Base-by-base conservation (phyloP, 2,888 invertebrate genomes). In the Stenchaetothrips biformis region DNA sequence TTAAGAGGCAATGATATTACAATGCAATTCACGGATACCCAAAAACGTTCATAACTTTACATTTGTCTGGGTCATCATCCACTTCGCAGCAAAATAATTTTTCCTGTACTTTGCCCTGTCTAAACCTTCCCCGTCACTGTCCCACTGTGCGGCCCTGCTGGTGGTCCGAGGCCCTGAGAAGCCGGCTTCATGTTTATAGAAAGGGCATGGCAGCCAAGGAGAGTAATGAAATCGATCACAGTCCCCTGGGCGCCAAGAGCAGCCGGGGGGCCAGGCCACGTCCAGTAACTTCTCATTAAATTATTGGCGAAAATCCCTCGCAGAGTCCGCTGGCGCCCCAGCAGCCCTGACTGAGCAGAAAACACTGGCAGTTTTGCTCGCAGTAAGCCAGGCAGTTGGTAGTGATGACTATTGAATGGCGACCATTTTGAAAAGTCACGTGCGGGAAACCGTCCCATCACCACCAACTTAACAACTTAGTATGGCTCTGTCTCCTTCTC, bases 151-250 rank as follows among this genome's bases (percentile, higher is more conserved):
- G 37, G 37, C 37, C 37, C 37, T 4, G 37, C 37, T 37, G 37
- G 37, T 37, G 37, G 37, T 37, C 37, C 37, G 37, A 1, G 37
- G 37, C 37, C 37, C 37, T 37, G 37, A 37, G 18, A 53, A 53
- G 53, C 13, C 53, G 53, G 53, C 53, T 37, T 37, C 37, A 37
- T 37, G 37, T 37, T 37, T 37, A 37, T 37, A 37, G 37, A 53
- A 53, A 53, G 53, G 53, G 16, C 53, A 18, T 13, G 13, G 53
- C 53, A 4, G 53, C 13, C 53, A 37, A 37, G 37, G 37, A 37
- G 25, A 21, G 67, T 74, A 74, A 74, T 74, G 67, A 74, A 74
- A 74, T 74, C 67, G 67, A 74, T 74, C 67, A 74, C 67, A 25
- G 67, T 74, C 67, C 67, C 16, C 53, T 37, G 37, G 21, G 67